Conservation (phyloP, 1,140 invertebrate genomes). For the Rhizoglyphus robini region DNA sequence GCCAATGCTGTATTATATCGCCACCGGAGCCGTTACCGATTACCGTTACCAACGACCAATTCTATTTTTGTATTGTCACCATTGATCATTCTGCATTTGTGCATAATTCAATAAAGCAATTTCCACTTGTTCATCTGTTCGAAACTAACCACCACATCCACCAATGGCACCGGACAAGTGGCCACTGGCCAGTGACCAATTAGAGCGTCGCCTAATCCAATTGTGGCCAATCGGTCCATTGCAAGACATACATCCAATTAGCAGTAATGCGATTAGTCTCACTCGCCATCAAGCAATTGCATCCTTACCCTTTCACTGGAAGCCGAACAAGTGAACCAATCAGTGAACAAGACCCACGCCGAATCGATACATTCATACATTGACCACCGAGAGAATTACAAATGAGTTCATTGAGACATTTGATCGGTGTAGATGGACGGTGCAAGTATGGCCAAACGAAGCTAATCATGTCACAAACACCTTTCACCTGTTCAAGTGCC, state of each 20-base stretch:
- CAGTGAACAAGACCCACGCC: background rate
- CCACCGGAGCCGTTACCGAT: background rate
- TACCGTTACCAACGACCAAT: constrained; percentile 6
- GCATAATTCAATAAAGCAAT: background rate
- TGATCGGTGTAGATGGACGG: too few species aligned
- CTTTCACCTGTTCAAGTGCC: too few species aligned
- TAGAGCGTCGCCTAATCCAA: background rate
- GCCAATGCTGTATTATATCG: background rate
- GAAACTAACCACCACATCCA: background rate
- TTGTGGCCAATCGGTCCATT: background rate
- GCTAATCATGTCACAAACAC: too few species aligned
- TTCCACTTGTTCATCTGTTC: constrained; percentile 4
- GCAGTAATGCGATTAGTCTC: background rate
- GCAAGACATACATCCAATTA: background rate
- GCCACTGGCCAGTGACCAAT: background rate
- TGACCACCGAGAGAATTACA: too few species aligned
- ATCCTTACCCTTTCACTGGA: background rate
- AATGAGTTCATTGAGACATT: too few species aligned
- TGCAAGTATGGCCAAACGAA: too few species aligned
- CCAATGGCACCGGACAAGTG: background rate
- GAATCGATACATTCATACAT: too few species aligned
- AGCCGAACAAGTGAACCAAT: background rate
- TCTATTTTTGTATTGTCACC: constrained; percentile 7
- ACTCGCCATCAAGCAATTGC: background rate
- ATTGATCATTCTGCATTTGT: background rate